These are phyloP conservation scores for Pyrocoelia pectoralis DNA, from an alignment of 2,888 invertebrate species.

Conservation along the genomic window DNA sequence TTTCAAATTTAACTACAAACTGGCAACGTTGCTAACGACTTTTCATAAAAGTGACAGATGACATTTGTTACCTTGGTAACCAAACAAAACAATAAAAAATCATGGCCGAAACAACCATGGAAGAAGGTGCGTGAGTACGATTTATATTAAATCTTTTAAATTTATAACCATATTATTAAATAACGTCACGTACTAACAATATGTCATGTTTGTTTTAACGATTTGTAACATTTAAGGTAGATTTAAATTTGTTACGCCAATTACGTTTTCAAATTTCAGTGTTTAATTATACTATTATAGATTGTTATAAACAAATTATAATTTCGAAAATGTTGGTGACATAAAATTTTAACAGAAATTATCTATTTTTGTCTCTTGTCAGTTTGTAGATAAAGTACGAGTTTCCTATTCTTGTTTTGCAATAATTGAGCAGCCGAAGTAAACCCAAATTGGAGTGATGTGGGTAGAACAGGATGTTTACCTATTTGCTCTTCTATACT, in stretches of 20 bases:
- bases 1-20: no score
- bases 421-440: no score
- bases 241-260: neutral
- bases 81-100: slow-evolving; percentile 55
- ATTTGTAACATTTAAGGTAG: neutral
- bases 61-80: slow-evolving; percentile 57
- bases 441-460: neutral
- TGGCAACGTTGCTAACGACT: no score
- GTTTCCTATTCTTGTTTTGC: no score
- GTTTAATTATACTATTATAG: no score
- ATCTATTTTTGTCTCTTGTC: no score
- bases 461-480: neutral
- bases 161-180: slow-evolving; percentile 6
- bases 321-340: no score
- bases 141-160: slow-evolving; percentile 29
- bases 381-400: no score
- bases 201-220: neutral
- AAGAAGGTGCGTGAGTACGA: slow-evolving; percentile 47
- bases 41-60: no score
- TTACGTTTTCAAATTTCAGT: no score
- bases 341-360: no score
- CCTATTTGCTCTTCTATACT: neutral
- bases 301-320: no score
- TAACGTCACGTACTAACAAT: neutral
- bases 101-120: slow-evolving; percentile 54